Evolutionary conservation across 2,888 invertebrate species (phyloP).

Genomic region (Eupithecia subumbrata): DNA sequence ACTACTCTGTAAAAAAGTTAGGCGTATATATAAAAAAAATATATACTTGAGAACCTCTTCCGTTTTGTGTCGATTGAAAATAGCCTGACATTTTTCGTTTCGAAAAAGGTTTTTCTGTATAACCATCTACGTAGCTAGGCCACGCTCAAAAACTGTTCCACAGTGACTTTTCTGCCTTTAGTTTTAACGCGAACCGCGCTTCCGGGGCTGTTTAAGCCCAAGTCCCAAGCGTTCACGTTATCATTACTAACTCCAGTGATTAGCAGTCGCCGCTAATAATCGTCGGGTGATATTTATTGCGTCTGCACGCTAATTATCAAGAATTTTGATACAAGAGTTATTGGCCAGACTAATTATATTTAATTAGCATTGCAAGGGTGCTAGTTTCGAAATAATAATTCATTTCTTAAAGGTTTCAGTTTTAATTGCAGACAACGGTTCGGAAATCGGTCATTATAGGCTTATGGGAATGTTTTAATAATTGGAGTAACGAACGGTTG

Average conservation of each 20-base stretch:
- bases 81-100: not conserved
- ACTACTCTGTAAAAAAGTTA: no score
- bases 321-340: slow-evolving; percentile 83
- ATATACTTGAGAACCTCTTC: no score
- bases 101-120: not conserved
- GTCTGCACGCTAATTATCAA: slow-evolving; percentile 76
- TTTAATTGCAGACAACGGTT: slow-evolving; percentile 23
- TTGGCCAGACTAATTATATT: slow-evolving; percentile 66
- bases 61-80: no score
- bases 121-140: no score
- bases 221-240: slow-evolving; percentile 60
- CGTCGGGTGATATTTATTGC: slow-evolving; percentile 78
- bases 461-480: slow-evolving; percentile 1
- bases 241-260: slow-evolving; percentile 69
- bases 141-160: not conserved
- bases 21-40: no score
- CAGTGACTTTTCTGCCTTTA: not conserved
- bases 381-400: slow-evolving; percentile 43
- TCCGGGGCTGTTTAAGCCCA: slow-evolving; percentile 9
- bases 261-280: slow-evolving; percentile 78
- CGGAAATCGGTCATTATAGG: slow-evolving; percentile 3
- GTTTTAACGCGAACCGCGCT: not conserved
- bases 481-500: slow-evolving; percentile 5
- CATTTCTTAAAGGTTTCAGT: slow-evolving; percentile 27
- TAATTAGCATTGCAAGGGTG: slow-evolving; percentile 54